Conservation (phyloP, 1,140 invertebrate genomes). For the Brachionus manjavacas region DNA sequence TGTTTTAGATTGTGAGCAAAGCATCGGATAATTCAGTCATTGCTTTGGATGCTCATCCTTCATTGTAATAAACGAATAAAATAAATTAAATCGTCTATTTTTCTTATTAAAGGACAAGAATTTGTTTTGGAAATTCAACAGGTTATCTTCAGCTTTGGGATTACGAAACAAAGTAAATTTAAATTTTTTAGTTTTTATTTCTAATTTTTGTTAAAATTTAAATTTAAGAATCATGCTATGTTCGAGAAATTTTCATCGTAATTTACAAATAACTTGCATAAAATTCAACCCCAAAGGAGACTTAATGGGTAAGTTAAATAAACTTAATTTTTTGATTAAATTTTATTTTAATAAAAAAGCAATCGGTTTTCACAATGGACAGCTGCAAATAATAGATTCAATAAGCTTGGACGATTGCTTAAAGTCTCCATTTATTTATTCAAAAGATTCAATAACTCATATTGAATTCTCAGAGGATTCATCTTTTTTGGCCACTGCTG, state of each 20-base stretch:
- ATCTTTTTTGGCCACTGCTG: slow-evolving; percentile 54
- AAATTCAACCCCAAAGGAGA: slow-evolving; percentile 52
- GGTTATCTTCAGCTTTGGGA: slow-evolving; percentile 56
- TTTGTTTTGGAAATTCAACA: slow-evolving; percentile 54
- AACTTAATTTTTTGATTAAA: slow-evolving; percentile 44
- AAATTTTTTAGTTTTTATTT: slow-evolving; percentile 19
- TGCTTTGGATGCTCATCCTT: slow-evolving; percentile 53
- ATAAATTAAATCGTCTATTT: no score
- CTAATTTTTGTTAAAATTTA: neutral
- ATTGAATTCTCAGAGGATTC: slow-evolving; percentile 55
- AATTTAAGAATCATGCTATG: slow-evolving; percentile 8
- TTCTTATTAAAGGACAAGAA: slow-evolving; percentile 47
- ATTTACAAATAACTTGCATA: slow-evolving; percentile 43
- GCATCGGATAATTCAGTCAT: slow-evolving; percentile 54
- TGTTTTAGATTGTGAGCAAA: slow-evolving; percentile 51
- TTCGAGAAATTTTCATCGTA: neutral
- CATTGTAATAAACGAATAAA: no score
- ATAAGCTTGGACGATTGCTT: slow-evolving; percentile 52
- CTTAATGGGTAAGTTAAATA: slow-evolving; percentile 46
- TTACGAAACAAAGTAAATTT: slow-evolving; percentile 53
- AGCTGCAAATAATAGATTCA: slow-evolving; percentile 52
- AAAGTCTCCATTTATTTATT: slow-evolving; percentile 51
- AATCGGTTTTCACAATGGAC: slow-evolving; percentile 56
- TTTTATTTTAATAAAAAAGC: slow-evolving; percentile 44
- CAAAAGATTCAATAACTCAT: slow-evolving; percentile 54